phyloP scores from a whole-genome alignment of 1,140 invertebrate genomes.

The Megalonaias nervosa region DNA sequence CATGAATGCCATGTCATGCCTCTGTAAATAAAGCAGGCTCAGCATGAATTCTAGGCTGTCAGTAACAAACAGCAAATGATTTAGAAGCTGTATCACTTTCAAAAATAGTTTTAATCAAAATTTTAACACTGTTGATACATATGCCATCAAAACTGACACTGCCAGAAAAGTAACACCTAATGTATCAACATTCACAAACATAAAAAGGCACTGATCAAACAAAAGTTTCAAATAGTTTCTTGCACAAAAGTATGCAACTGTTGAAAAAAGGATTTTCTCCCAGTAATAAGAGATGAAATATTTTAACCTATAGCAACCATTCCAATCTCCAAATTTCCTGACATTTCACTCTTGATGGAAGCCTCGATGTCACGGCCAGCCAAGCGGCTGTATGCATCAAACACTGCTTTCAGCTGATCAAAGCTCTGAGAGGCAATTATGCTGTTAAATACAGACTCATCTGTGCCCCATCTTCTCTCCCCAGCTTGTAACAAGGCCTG shows the following conservation, averaged over 20 bases:
- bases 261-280: not conserved
- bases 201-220: too few species aligned
- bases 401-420: constrained; percentile 67
- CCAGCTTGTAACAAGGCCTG: constrained; percentile 71
- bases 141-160: too few species aligned
- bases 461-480: constrained; percentile 73
- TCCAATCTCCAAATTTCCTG: constrained; percentile 68
- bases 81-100: too few species aligned
- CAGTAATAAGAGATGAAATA: not conserved
- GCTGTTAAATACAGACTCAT: constrained; percentile 72
- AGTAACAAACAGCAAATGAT: too few species aligned
- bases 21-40: too few species aligned
- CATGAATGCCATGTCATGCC: too few species aligned
- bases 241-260: not conserved
- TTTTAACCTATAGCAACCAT: constrained; percentile 67
- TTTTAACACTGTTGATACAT: too few species aligned
- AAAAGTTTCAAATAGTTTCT: not conserved
- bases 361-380: constrained; percentile 64
- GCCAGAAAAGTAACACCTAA: too few species aligned
- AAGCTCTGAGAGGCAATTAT: constrained; percentile 66
- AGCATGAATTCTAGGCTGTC: too few species aligned
- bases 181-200: too few species aligned
- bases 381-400: constrained; percentile 65
- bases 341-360: constrained; percentile 70
- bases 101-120: too few species aligned